Percentiles rank a stretch among this genome's conserved stretches.
These are phyloP conservation scores for Sula dactylatra DNA, from an alignment of 2,113 vertebrate species.

Conservation along the genomic window DNA sequence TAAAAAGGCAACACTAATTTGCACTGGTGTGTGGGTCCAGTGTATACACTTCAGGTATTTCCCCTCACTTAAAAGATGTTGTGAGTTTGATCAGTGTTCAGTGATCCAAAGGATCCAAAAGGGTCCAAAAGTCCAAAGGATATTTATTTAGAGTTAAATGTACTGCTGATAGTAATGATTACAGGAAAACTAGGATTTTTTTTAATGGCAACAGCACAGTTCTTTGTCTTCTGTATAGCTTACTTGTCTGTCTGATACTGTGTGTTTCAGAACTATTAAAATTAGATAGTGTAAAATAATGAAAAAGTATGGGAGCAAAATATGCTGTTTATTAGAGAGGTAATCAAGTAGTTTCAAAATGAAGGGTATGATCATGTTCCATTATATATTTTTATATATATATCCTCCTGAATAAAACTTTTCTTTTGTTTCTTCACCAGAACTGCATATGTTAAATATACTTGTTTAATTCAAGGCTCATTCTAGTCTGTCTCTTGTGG, in stretches of 20 bases:
- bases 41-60: neutral
- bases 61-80: neutral
- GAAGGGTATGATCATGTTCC: neutral
- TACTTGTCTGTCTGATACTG: neutral
- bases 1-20: neutral
- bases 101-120: neutral
- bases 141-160: neutral
- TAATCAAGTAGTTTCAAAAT: neutral
- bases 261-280: neutral
- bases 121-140: neutral
- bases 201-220: neutral
- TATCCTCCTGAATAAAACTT: neutral
- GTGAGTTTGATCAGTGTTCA: accelerated
- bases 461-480: neutral
- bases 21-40: neutral
- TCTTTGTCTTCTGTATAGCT: neutral
- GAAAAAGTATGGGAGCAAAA: neutral
- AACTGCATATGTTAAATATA: neutral
- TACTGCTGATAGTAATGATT: neutral
- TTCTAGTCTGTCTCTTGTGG: neutral
- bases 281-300: neutral
- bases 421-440: neutral
- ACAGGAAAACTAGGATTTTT: neutral
- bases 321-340: neutral
- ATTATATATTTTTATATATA: neutral